Evolutionary conservation across 2,888 invertebrate species (phyloP), one percentile per base, ranked within the genome.

Genomic region (Pristionchus mayeri): DNA sequence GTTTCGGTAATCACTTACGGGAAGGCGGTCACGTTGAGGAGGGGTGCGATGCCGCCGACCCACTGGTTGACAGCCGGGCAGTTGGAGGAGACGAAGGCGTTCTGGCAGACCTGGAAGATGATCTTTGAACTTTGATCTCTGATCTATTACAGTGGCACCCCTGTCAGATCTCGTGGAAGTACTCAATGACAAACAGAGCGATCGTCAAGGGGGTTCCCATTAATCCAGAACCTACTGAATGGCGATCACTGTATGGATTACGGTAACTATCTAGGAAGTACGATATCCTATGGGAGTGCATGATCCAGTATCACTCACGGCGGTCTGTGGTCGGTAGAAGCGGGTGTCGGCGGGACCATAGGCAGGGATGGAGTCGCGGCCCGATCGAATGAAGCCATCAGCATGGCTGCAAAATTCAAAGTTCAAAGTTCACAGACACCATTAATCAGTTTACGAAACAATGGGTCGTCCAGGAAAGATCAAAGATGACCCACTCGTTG

Each of bases 31-130:
- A 86, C 89, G 83, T 92, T 91, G 81, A 89, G 80, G 9, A 90
- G 86, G 18, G 92, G 92, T 6, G 88, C 90, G 67, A 92, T 90
- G 71, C 92, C 92, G 34, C 91, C 91, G 30, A 92, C 90, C 92
- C 92, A 92, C 60, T 91, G 88, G 57, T 87, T 86, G 50, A 88
- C 88, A 0, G 83, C 54, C 3, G 88, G 84, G 80, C 92, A 92
- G 9, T 87, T 87, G 11, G 88, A 85, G 11, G 89, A 90, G 63
- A 89, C 88, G 86, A 86, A 92, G 3, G 88, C 88, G 0, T 85
- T 50, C 3, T 91, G 90, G 79, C 92, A 92, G 16, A 85, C 84
- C 92, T 92, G 81, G 50, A 90, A 86, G 76, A 67, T 18, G 27
- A 48, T 52, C 30, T 85, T 27, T 27, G 13, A 40, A 44, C 76